Conservation (phyloP, 2,113 vertebrate genomes). For the Cyphomyrus plagiostoma region DNA sequence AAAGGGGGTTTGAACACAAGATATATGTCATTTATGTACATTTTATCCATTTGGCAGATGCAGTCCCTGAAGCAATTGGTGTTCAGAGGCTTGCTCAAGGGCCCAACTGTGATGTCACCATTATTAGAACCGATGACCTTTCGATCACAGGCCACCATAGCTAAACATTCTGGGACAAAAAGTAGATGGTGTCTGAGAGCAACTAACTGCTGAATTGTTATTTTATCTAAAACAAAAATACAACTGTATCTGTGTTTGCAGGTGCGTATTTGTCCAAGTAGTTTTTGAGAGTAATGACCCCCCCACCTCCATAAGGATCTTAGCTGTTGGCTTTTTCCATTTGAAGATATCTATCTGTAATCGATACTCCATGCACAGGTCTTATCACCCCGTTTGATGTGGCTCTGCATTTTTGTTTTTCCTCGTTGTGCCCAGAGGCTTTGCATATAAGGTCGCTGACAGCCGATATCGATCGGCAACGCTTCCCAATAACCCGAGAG, state of each 20-base stretch:
- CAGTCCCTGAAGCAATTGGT: no score
- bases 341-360: conserved; percentile 55
- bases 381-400: conserved; percentile 50
- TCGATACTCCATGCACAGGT: conserved; percentile 55
- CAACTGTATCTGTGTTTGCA: neutral
- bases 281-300: no score
- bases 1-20: no score
- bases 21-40: no score
- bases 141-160: neutral
- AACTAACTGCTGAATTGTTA: no score
- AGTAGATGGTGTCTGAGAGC: no score
- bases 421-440: conserved; percentile 34
- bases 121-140: no score
- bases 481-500: conserved; percentile 40
- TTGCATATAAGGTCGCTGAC: conserved; percentile 39
- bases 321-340: conserved; percentile 22
- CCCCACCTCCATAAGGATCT: no score
- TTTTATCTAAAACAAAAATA: neutral
- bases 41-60: no score
- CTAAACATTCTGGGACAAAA: no score
- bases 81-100: no score
- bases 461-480: conserved; percentile 46
- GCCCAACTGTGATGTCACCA: no score
- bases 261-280: neutral
- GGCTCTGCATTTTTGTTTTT: conserved; percentile 39